These are phyloP conservation scores for Psittacula derbiana DNA, from an alignment of 2,797 vertebrate species.

Conservation along the genomic window DNA sequence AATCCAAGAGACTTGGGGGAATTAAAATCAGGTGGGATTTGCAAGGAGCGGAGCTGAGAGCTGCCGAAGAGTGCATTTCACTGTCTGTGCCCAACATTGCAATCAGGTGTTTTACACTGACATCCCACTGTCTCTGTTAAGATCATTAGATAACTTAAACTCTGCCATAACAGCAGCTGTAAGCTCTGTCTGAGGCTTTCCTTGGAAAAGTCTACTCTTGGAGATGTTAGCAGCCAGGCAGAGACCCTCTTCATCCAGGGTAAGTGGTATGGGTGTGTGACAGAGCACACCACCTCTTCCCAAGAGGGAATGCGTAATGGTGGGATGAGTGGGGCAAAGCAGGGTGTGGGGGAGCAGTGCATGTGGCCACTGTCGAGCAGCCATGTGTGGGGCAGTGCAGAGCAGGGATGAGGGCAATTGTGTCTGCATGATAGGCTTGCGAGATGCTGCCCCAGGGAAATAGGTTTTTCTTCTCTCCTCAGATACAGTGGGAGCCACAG, in stretches of 20 bases:
- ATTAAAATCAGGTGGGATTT: not conserved
- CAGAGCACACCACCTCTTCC: not conserved
- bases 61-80: not conserved
- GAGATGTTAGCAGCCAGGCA: not conserved
- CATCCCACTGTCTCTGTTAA: not conserved
- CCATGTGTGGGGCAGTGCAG: rapidly evolving
- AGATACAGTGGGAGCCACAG: not conserved
- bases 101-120: not conserved
- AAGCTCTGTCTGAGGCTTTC: not conserved
- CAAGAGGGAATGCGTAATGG: not conserved
- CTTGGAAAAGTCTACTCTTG: not conserved
- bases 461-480: not conserved
- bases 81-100: not conserved
- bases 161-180: not conserved
- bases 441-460: not conserved
- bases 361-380: not conserved
- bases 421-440: not conserved
- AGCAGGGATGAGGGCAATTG: not conserved
- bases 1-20: not conserved
- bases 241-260: not conserved
- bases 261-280: not conserved
- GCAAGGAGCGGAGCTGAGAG: not conserved
- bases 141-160: not conserved
- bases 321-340: not conserved
- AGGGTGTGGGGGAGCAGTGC: rapidly evolving